phyloP scores from a whole-genome alignment of 2,888 invertebrate species.

The Lasioglossum lativentre region DNA sequence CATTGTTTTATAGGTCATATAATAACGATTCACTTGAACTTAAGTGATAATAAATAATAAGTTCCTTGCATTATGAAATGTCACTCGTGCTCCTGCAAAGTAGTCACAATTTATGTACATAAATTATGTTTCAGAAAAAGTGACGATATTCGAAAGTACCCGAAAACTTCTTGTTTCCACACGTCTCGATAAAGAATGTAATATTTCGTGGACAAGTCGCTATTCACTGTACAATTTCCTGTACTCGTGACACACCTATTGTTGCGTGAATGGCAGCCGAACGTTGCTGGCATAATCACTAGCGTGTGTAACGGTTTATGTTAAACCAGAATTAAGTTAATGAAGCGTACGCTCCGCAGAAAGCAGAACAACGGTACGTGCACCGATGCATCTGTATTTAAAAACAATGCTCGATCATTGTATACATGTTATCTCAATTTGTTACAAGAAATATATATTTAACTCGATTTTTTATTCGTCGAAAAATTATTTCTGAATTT shows the following conservation, averaged over 20 bases:
- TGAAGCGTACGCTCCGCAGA: slow-evolving; percentile 29
- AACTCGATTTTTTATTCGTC: not conserved
- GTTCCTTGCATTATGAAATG: slow-evolving; percentile 24
- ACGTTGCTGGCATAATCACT: slow-evolving; percentile 73
- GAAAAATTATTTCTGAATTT: not conserved
- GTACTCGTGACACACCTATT: slow-evolving; percentile 34
- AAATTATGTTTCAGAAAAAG: not conserved
- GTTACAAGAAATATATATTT: not conserved
- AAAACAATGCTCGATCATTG: not conserved
- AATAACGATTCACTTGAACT: not conserved
- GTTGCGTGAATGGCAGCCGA: slow-evolving; percentile 66
- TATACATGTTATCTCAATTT: not conserved
- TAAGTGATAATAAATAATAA: not conserved
- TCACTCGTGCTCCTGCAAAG: slow-evolving; percentile 6
- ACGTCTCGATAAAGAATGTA: not conserved
- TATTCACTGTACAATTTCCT: slow-evolving; percentile 27
- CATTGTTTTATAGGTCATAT: not conserved
- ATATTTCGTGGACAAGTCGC: not conserved
- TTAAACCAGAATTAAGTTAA: slow-evolving; percentile 59
- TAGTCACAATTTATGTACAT: slow-evolving; percentile 6
- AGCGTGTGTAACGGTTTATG: slow-evolving; percentile 77
- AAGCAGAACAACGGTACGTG: slow-evolving; percentile 5
- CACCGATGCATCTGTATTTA: slow-evolving; percentile 7
- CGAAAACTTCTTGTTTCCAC: not conserved
- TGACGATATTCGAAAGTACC: not conserved